Evolutionary conservation across 2,113 vertebrate species (phyloP).

Genomic region (Dolichallabes microphthalmus): DNA sequence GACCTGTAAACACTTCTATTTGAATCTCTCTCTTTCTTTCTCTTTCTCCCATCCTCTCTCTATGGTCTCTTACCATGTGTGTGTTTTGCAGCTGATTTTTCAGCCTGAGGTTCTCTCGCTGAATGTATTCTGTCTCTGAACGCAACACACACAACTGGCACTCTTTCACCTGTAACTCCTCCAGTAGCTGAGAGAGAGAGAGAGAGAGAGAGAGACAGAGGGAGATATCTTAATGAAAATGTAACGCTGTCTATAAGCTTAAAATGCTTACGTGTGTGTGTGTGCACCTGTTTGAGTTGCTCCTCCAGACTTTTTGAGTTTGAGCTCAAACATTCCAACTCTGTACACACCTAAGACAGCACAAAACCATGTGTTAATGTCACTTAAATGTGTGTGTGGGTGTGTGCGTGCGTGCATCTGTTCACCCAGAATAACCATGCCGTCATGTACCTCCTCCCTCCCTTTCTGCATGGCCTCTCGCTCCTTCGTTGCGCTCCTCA

Average conservation of each 20-base stretch:
- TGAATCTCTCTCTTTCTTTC: not conserved
- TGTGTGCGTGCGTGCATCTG: not conserved
- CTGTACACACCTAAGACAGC: conserved; percentile 49
- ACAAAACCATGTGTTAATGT: not conserved
- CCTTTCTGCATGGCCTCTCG: conserved; percentile 60
- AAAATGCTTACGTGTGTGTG: not conserved
- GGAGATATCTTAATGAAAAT: not conserved
- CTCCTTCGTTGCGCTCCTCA: conserved; percentile 58
- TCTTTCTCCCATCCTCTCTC: conserved; percentile 33
- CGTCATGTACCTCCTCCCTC: conserved; percentile 57
- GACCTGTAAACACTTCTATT: too few species aligned
- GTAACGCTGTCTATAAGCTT: not conserved
- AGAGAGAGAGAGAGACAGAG: not conserved
- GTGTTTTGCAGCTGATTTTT: conserved; percentile 56
- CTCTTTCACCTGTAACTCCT: conserved; percentile 60
- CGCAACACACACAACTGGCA: conserved; percentile 55
- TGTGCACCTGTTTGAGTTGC: conserved; percentile 50
- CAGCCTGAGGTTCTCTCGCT: conserved; percentile 62
- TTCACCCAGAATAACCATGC: not conserved
- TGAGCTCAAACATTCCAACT: conserved; percentile 53
- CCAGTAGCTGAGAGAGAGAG: conserved; percentile 57
- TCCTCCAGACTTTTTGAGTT: conserved; percentile 48
- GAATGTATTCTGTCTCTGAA: conserved; percentile 55
- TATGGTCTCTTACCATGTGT: conserved; percentile 60
- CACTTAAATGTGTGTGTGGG: not conserved